These are phyloP conservation scores for Panthera leo DNA, from an alignment of 2,113 vertebrate genomes.

Conservation along the genomic window DNA sequence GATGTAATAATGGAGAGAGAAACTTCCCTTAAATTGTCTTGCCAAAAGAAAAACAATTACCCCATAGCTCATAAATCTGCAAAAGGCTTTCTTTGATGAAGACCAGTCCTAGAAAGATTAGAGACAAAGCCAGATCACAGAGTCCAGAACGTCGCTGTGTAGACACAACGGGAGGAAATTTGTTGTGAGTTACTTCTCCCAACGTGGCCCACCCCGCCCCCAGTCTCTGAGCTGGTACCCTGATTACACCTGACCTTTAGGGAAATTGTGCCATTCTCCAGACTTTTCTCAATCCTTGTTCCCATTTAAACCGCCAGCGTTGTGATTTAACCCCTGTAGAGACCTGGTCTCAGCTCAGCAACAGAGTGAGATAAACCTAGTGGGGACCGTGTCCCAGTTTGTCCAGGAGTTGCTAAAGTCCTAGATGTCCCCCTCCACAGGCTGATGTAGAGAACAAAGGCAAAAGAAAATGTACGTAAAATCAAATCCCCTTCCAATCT, in stretches of 20 bases:
- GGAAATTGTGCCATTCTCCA: not conserved
- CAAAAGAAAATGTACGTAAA: no score
- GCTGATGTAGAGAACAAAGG: not conserved
- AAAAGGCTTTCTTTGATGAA: not conserved
- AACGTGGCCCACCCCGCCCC: fast-evolving
- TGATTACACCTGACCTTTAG: not conserved
- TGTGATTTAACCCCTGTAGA: not conserved
- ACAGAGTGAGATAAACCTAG: not conserved
- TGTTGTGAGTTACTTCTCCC: not conserved
- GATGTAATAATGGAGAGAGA: not conserved
- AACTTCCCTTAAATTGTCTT: not conserved
- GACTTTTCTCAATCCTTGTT: not conserved
- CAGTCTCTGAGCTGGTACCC: not conserved
- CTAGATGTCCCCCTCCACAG: not conserved
- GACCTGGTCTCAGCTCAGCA: not conserved
- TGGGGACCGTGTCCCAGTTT: not conserved
- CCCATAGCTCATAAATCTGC: not conserved
- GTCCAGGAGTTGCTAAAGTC: not conserved
- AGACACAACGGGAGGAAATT: fast-evolving
- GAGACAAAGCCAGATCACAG: not conserved
- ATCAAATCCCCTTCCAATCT: no score
- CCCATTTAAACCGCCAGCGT: not conserved
- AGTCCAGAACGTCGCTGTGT: not conserved
- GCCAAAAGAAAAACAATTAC: not conserved
- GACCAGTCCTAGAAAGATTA: not conserved